A percentile compares a stretch with the other conserved stretches of the same genome.
phyloP scores from a whole-genome alignment of 2,113 vertebrate species.

The Parus major region DNA sequence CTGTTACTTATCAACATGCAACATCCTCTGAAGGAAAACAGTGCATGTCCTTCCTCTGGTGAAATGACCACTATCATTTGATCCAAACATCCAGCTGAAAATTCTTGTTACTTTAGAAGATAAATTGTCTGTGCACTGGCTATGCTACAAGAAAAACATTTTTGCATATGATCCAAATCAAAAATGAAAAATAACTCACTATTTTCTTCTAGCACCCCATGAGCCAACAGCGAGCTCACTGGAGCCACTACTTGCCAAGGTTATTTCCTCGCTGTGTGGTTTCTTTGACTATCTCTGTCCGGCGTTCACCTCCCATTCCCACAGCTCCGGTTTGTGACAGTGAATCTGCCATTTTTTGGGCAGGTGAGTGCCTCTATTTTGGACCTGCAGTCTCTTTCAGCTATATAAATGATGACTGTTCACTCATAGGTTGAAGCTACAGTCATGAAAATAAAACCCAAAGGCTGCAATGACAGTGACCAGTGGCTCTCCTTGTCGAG shows the following conservation, averaged over 20 bases:
- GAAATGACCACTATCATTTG: neutral
- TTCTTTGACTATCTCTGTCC: neutral
- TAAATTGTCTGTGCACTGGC: neutral
- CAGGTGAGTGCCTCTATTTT: neutral
- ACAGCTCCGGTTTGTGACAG: neutral
- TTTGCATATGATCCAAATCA: neutral
- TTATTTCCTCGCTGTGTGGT: accelerated
- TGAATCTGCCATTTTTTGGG: neutral
- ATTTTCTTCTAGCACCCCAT: neutral
- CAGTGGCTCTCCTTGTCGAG: neutral
- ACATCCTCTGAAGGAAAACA: neutral
- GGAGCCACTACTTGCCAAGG: neutral
- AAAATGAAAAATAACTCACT: neutral
- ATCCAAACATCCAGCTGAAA: neutral
- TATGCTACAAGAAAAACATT: neutral
- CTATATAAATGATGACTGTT: neutral
- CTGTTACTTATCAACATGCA: neutral
- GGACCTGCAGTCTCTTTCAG: neutral
- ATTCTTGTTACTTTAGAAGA: neutral
- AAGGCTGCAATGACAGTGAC: neutral
- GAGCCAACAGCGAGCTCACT: neutral
- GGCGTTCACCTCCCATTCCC: neutral
- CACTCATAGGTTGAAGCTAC: neutral
- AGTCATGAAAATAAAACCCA: accelerated
- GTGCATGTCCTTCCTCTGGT: neutral